These are phyloP conservation scores for Drosophila crucigera DNA, from an alignment of 2,888 invertebrate species.

Conservation along the genomic window DNA sequence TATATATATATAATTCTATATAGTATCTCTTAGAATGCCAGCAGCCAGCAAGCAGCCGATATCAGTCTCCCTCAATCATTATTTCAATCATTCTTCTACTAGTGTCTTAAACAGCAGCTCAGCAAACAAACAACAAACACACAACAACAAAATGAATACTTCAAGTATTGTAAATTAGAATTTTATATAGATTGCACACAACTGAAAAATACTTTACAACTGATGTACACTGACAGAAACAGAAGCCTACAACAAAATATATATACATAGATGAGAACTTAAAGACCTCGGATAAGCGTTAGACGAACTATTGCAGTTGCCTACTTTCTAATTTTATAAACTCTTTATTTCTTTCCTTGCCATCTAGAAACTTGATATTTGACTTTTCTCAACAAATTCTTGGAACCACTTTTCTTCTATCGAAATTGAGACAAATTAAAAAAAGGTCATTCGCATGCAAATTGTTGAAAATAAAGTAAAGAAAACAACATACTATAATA, in stretches of 20 bases:
- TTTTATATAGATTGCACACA: slow-evolving; percentile 68
- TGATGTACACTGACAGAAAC: slow-evolving; percentile 71
- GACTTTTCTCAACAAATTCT: slow-evolving; percentile 12
- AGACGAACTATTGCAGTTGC: slow-evolving; percentile 44
- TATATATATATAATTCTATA: slow-evolving; percentile 40
- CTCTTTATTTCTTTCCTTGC: slow-evolving; percentile 6
- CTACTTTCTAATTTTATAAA: slow-evolving; percentile 40
- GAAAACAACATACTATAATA: slow-evolving; percentile 19
- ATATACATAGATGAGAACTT: slow-evolving; percentile 55
- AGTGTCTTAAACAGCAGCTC: slow-evolving; percentile 74
- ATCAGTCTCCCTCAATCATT: slow-evolving; percentile 41
- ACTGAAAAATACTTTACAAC: slow-evolving; percentile 41
- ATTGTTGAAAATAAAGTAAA: slow-evolving; percentile 41
- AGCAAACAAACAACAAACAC: slow-evolving; percentile 16
- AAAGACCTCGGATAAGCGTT: slow-evolving; percentile 58
- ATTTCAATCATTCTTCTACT: slow-evolving; percentile 64
- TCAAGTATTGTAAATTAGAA: slow-evolving; percentile 69
- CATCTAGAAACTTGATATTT: slow-evolving; percentile 9
- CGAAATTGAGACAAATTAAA: slow-evolving; percentile 13
- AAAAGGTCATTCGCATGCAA: slow-evolving; percentile 40
- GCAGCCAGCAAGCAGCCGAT: slow-evolving; percentile 50
- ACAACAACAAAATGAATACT: slow-evolving; percentile 50
- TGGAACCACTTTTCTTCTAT: slow-evolving; percentile 15
- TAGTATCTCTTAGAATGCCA: slow-evolving; percentile 53
- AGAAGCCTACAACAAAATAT: slow-evolving; percentile 56